Conservation (phyloP, 2,797 vertebrate species). For the Adrianichthys oophorus region DNA sequence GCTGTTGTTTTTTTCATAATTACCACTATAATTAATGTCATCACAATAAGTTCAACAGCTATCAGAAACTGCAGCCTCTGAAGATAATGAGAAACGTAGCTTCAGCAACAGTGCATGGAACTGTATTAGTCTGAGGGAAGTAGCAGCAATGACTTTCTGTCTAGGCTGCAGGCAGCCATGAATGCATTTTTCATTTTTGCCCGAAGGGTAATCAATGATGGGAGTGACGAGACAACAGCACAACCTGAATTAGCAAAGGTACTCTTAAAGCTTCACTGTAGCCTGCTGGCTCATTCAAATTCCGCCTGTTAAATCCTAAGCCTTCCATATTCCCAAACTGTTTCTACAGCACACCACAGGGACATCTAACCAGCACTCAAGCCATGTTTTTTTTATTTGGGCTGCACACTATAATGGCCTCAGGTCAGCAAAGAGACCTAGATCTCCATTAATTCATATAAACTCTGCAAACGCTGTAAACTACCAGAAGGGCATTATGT, state of each 20-base stretch:
- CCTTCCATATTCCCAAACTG: slow-evolving; percentile 59
- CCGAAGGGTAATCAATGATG: slow-evolving; percentile 71
- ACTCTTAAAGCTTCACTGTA: slow-evolving; percentile 56
- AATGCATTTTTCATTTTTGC: slow-evolving; percentile 73
- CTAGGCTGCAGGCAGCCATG: slow-evolving; percentile 43
- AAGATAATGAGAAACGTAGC: slow-evolving; percentile 20
- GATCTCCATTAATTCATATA: slow-evolving; percentile 58
- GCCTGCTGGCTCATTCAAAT: slow-evolving; percentile 62
- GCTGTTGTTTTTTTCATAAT: slow-evolving; percentile 1
- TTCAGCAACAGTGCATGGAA: slow-evolving; percentile 24
- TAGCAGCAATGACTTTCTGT: slow-evolving; percentile 43
- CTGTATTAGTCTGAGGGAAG: slow-evolving; percentile 34
- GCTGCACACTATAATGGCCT: slow-evolving; percentile 51
- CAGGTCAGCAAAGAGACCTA: slow-evolving; percentile 52
- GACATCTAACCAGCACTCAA: slow-evolving; percentile 45
- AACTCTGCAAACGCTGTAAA: slow-evolving; percentile 34
- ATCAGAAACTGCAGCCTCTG: slow-evolving; percentile 1
- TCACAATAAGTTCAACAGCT: slow-evolving; percentile 1
- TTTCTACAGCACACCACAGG: slow-evolving; percentile 41
- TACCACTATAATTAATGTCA: background rate
- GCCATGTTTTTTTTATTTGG: slow-evolving; percentile 44
- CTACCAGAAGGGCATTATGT: slow-evolving; percentile 6
- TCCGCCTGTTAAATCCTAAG: slow-evolving; percentile 52
- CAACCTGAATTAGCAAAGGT: slow-evolving; percentile 60
- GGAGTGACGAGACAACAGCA: slow-evolving; percentile 66